phyloP scores from a whole-genome alignment of 2,797 vertebrate genomes.

The Siniperca obscura region DNA sequence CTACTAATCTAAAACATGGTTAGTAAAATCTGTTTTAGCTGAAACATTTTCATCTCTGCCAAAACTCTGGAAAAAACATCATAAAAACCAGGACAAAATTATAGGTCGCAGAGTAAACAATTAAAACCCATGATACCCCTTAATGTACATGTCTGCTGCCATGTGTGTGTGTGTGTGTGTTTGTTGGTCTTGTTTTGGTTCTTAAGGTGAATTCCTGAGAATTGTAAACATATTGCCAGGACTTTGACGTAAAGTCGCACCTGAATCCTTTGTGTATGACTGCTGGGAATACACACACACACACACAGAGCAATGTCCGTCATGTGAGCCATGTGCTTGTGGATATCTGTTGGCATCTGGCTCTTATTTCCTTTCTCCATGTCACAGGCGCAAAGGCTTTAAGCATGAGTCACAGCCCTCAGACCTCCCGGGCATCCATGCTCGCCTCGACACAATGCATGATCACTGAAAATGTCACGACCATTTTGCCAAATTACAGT shows the following conservation, averaged over 20 bases:
- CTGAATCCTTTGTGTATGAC: slow-evolving; percentile 67
- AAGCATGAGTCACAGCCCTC: slow-evolving; percentile 83
- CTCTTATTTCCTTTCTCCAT: slow-evolving; percentile 85
- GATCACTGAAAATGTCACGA: slow-evolving; percentile 67
- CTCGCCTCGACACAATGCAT: slow-evolving; percentile 73
- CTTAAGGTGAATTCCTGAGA: slow-evolving; percentile 37
- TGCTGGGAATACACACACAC: slow-evolving; percentile 39
- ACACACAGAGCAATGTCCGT: slow-evolving; percentile 43
- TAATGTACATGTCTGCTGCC: slow-evolving; percentile 4
- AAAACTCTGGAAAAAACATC: slow-evolving; percentile 42
- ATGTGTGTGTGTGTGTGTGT: not conserved
- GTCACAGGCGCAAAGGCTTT: slow-evolving; percentile 81
- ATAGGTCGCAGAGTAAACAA: slow-evolving; percentile 60
- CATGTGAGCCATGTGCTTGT: slow-evolving; percentile 80
- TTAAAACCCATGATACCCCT: slow-evolving; percentile 34
- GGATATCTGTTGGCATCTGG: slow-evolving; percentile 87
- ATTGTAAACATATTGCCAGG: slow-evolving; percentile 26
- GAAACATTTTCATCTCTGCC: slow-evolving; percentile 47
- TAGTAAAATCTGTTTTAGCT: slow-evolving; percentile 58
- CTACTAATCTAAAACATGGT: slow-evolving; percentile 66
- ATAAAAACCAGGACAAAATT: slow-evolving; percentile 52
- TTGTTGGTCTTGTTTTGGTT: slow-evolving; percentile 17
- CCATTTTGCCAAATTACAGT: slow-evolving; percentile 52
- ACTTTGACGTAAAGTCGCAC: slow-evolving; percentile 55
- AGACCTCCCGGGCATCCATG: slow-evolving; percentile 79